Percentiles rank a stretch among this genome's conserved stretches.
phyloP scores from a whole-genome alignment of 23 tunicate species.

The Styela clava region DNA sequence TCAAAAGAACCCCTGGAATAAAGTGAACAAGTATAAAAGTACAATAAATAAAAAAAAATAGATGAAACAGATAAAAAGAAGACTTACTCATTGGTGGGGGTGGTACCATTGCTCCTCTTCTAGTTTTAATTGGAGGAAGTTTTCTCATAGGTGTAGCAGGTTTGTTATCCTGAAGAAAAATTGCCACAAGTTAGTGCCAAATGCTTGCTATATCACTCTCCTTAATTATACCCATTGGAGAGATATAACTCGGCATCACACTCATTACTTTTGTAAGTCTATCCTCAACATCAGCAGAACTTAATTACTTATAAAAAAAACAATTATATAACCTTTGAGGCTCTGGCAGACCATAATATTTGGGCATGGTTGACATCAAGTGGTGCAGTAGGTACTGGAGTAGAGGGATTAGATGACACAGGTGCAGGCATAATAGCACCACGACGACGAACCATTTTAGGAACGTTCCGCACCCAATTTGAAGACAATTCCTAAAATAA shows the following conservation, averaged over 20 bases:
- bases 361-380: conserved; percentile 5
- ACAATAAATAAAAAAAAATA: no score
- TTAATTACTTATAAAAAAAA: no score
- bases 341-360: conserved; percentile 5
- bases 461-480: conserved; percentile 73
- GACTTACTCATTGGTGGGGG: background rate
- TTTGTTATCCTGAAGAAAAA: background rate
- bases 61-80: no score
- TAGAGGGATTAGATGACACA: conserved; percentile 9
- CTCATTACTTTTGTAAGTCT: no score
- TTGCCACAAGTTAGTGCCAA: no score
- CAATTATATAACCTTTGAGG: background rate
- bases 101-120: background rate
- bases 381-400: background rate
- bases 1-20: no score
- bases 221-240: no score
- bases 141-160: background rate
- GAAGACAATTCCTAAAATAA: conserved; percentile 69
- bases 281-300: no score
- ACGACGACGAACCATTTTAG: conserved; percentile 74
- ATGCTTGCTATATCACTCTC: no score
- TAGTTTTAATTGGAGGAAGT: background rate
- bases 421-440: conserved; percentile 52
- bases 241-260: no score
- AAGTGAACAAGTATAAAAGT: no score